Conservation (phyloP, 2,888 invertebrate genomes). For the Timema podura region DNA sequence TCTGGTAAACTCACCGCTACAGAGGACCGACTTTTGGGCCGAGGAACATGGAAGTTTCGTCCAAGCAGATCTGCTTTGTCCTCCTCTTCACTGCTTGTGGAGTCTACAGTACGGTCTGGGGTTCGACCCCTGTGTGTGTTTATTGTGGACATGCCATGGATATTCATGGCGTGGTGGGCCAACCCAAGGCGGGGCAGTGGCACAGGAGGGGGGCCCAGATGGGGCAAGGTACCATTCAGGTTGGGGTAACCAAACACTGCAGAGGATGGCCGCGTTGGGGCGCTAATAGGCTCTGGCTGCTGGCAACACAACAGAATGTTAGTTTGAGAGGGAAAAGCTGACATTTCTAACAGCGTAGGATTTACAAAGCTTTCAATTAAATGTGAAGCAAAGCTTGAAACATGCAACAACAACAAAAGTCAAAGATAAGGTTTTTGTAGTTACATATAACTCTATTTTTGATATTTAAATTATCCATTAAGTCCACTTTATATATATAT, state of each 20-base stretch:
- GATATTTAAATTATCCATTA: too few relatives aligned
- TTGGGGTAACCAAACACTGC: slow-evolving; percentile 74
- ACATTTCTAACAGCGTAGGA: too few relatives aligned
- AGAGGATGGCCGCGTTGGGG: slow-evolving; percentile 62
- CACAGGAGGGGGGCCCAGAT: slow-evolving; percentile 33
- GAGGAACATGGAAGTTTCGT: slow-evolving; percentile 69
- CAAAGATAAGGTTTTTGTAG: too few relatives aligned
- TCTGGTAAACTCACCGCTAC: slow-evolving; percentile 51
- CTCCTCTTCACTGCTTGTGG: slow-evolving; percentile 51
- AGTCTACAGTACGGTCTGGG: slow-evolving; percentile 41
- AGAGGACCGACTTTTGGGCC: slow-evolving; percentile 74
- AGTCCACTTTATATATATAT: too few relatives aligned
- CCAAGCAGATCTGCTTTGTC: slow-evolving; percentile 71
- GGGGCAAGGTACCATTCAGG: slow-evolving; percentile 48
- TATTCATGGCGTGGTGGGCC: slow-evolving; percentile 19
- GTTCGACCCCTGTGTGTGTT: slow-evolving; percentile 26
- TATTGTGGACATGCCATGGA: slow-evolving; percentile 20
- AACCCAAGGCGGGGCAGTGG: slow-evolving; percentile 36
- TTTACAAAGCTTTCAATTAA: too few relatives aligned
- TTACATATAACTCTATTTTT: too few relatives aligned
- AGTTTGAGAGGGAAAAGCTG: too few relatives aligned
- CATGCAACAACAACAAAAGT: too few relatives aligned
- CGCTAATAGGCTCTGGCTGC: slow-evolving; percentile 63
- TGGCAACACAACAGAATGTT: slow-evolving; percentile 39
- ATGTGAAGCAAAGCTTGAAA: too few relatives aligned